Evolutionary conservation across 1,140 invertebrate species (phyloP).

Genomic region (Bombus waltoni): DNA sequence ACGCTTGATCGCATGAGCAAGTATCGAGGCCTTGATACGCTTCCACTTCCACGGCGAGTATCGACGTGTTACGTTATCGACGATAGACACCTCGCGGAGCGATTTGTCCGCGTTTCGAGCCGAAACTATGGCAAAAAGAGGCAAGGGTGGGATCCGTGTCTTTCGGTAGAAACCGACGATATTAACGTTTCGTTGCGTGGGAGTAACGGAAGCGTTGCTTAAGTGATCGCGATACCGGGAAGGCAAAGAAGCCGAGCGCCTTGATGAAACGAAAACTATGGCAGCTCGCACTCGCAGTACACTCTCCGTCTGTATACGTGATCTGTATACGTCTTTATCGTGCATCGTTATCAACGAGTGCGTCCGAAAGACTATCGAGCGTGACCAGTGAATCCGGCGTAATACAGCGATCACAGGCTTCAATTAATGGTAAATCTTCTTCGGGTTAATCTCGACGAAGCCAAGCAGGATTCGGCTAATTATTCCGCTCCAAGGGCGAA

Average conservation of each 20-base stretch:
- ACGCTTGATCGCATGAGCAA: background rate
- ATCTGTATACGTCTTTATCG: too few species aligned
- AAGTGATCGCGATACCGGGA: slow-evolving; percentile 3
- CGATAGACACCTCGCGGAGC: background rate
- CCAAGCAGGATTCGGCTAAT: slow-evolving; percentile 23
- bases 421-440: background rate
- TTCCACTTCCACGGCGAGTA: background rate
- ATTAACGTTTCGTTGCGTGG: slow-evolving; percentile 35
- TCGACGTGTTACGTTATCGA: background rate
- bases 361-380: background rate
- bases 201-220: slow-evolving; percentile 50
- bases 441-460: background rate
- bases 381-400: background rate
- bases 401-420: background rate
- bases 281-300: background rate
- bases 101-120: background rate
- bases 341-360: background rate
- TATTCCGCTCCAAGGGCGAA: slow-evolving; percentile 37
- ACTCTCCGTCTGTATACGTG: background rate
- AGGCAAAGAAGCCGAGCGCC: background rate
- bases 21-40: background rate
- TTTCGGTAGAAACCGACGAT: background rate
- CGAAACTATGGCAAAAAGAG: background rate
- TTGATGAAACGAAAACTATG: background rate
- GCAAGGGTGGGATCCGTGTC: background rate